Evolutionary conservation across 2,888 invertebrate species (phyloP), one percentile per base, ranked within the genome.

Genomic region (Diaperis boleti): DNA sequence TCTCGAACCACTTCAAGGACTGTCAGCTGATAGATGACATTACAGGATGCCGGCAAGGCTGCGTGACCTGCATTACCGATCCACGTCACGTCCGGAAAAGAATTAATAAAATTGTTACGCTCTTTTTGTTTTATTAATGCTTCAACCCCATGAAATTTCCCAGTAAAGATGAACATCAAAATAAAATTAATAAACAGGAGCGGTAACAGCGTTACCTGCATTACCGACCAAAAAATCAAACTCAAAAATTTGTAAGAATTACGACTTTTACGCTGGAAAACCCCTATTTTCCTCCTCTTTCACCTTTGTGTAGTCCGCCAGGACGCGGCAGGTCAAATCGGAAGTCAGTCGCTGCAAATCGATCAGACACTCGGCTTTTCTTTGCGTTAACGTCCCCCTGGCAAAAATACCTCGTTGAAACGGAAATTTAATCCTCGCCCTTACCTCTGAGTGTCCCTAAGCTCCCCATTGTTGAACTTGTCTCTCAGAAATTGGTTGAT

Each of bases 301-400:
- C 20, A 20, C 41, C 29, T 41, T 41, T 15, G 13, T 45, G 26
- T 57, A 57, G 10, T 45, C 35, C 4, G 13, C 35, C 22, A 45
- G 20, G 10, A 57, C 7, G 6, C 50, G 55, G 26, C 49, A 45
- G 0, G 39, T 13, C 6, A 65, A 45, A 33, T 31, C 39, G 3
- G 56, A 60, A 4, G 62, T 64, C 29, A 64, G 41, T 6, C 61
- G 59, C 14, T 65, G 65, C 45, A 69, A 13, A 33, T 59, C 59
- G 14, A 68, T 61, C 10, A 68, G 33, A 39, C 18, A 63, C 11
- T 62, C 57, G 1, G 55, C 52, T 44, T 66, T 68, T 31, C 52
- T 50, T 11, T 37, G 11, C 15, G 54, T 29, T n/a, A 56, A 11
- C 10, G 31, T 8, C 5, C 2, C n/a, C 14, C 45, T 44, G 13